Conservation (phyloP, 2,888 invertebrate genomes). For the Leuctra nigra region DNA sequence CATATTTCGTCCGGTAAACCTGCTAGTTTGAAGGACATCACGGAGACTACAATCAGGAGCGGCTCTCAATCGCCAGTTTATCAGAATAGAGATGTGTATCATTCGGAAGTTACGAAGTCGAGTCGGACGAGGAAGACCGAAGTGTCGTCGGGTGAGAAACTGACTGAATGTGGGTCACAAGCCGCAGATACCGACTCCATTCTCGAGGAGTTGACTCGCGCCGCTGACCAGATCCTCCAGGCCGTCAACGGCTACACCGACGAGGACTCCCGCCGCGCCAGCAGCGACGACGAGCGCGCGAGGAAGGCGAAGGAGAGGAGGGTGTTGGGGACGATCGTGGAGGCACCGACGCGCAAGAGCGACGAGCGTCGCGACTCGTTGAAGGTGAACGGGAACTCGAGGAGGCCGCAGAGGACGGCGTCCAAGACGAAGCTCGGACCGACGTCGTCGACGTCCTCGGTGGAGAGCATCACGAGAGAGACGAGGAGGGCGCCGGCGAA, state of each 20-base stretch:
- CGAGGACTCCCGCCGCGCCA: slow-evolving; percentile 39
- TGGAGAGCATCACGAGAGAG: slow-evolving; percentile 36
- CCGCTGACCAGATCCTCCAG: slow-evolving; percentile 52
- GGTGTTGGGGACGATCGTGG: slow-evolving; percentile 29
- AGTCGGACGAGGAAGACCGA: background rate
- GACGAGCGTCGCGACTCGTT: background rate
- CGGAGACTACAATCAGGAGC: background rate
- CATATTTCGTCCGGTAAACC: background rate
- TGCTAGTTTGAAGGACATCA: background rate
- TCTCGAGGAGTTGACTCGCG: slow-evolving; percentile 50
- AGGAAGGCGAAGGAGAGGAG: slow-evolving; percentile 28
- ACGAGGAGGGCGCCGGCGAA: slow-evolving; percentile 16
- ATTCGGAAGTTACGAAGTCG: background rate
- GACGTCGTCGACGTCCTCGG: slow-evolving; percentile 37
- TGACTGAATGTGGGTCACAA: background rate
- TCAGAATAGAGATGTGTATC: slow-evolving; percentile 14
- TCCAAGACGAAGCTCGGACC: slow-evolving; percentile 35
- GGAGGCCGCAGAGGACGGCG: background rate
- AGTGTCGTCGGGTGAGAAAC: background rate
- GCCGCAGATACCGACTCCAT: slow-evolving; percentile 34
- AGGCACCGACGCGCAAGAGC: slow-evolving; percentile 19
- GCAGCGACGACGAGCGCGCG: slow-evolving; percentile 36
- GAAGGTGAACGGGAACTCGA: background rate
- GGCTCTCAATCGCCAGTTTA: slow-evolving; percentile 20
- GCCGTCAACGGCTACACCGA: slow-evolving; percentile 49